phyloP scores from a whole-genome alignment of 2,888 invertebrate genomes.

The Chymomyza procnemis region DNA sequence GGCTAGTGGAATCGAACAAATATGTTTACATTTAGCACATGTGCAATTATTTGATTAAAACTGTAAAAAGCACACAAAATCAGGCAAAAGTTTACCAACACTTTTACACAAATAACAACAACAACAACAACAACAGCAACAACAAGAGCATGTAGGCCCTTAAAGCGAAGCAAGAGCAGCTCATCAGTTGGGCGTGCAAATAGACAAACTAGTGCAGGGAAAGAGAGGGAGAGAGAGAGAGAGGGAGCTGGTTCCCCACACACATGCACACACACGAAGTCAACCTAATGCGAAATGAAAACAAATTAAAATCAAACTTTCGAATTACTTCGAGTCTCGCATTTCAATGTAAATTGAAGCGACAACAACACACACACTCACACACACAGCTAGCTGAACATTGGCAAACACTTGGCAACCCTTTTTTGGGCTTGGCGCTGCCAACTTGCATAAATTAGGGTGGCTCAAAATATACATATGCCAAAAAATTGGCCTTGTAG shows the following conservation, averaged over 20 bases:
- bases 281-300: constrained; percentile 74
- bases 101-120: constrained; percentile 25
- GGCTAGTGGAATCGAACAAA: constrained; percentile 76
- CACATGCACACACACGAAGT: constrained; percentile 15
- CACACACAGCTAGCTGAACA: constrained; percentile 14
- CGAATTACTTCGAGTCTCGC: constrained; percentile 74
- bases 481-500: constrained; percentile 17
- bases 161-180: constrained; percentile 27
- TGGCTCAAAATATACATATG: neutral
- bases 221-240: no score
- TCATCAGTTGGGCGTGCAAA: constrained; percentile 69
- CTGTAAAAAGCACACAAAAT: constrained; percentile 76
- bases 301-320: constrained; percentile 76
- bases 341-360: constrained; percentile 70
- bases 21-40: constrained; percentile 78
- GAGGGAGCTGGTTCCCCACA: neutral
- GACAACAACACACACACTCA: constrained; percentile 48
- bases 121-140: constrained; percentile 26
- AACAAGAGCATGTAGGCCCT: constrained; percentile 21
- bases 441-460: constrained; percentile 57
- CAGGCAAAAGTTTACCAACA: constrained; percentile 71
- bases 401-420: neutral
- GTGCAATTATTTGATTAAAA: constrained; percentile 78
- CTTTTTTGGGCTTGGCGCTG: neutral
- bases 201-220: constrained; percentile 33